Base-by-base conservation (phyloP, 2,113 vertebrate species). In the Mustelus asterias region DNA sequence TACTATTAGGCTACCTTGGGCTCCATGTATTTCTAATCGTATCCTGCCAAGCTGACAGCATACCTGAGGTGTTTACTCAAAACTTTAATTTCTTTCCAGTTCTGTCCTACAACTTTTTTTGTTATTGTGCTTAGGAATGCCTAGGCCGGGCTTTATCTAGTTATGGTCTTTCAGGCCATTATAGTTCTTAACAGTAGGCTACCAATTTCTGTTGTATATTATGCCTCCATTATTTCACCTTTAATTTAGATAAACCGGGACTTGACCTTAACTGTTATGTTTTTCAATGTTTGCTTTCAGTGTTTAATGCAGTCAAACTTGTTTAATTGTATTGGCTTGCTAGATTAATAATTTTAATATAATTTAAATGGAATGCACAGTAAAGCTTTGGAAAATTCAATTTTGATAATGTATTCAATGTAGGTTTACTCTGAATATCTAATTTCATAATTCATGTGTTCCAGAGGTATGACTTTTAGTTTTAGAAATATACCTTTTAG, bases 301-400 rank as follows among this genome's bases (percentile, higher is more conserved):
- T 83, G 80, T 83, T 83, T 83, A 44, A 83, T 83, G 80, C 37
- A 83, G 80, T 83, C 80, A 83, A 16, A 41, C n/a, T 83, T 83
- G 37, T 6, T 80, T 41, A 41, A 37, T 44, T 83, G 78, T 83
- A 14, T 41, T 83, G 78, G 37, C 3, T 83, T 83, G 78, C 78
- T 41, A 41, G n/a, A 11, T 83, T 83, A 44, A 83, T 18, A 41
- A 44, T 41, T 41, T 83, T 44, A 83, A 83, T 44, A 83, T 83
- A 14, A 37, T n/a, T 80, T 83, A 83, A 44, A 41, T 83, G 16
- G 9, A 41, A 41, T 18, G 16, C 80, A 83, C 80, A 44, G 37
- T 41, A 5, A 20, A 41, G 16, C 41, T 3, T 83, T 83, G 37
- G 16, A 3, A 18, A 83, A 22, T 83, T 22, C 18, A 20, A 41